A percentile compares a stretch with the other conserved stretches of the same genome.
phyloP scores from a whole-genome alignment of 2,888 invertebrate genomes.

The Drosophila anomelani region DNA sequence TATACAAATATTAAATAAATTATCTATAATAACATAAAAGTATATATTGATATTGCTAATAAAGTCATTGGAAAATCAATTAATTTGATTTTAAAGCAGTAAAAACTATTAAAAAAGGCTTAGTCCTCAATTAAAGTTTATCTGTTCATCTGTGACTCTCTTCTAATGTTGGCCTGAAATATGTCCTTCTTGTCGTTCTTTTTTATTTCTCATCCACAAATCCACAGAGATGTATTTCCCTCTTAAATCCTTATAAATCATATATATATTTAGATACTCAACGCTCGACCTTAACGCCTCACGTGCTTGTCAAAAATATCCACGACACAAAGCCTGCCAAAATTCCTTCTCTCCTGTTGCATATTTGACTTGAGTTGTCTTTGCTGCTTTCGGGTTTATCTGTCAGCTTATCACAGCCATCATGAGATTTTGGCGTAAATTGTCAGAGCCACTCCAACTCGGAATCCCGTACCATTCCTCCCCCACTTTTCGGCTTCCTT shows the following conservation, averaged over 20 bases:
- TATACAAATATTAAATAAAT: too few species aligned
- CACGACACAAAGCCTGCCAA: constrained; percentile 14
- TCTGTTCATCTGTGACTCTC: not conserved
- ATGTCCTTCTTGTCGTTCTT: too few species aligned
- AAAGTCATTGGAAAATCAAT: too few species aligned
- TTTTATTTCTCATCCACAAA: too few species aligned
- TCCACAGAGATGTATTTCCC: too few species aligned
- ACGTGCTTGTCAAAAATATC: constrained; percentile 28
- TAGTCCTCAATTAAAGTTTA: not conserved
- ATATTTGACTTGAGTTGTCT: constrained; percentile 52
- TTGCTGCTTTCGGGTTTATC: constrained; percentile 54
- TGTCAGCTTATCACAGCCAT: constrained; percentile 61
- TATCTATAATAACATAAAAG: too few species aligned
- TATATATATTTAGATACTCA: constrained; percentile 19
- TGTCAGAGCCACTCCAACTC: constrained; percentile 40
- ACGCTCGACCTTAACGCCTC: constrained; percentile 18
- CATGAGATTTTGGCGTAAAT: constrained; percentile 58
- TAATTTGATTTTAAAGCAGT: not conserved
- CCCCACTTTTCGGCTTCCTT: not conserved
- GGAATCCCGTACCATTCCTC: not conserved
- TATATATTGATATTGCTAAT: too few species aligned
- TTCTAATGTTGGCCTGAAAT: not conserved
- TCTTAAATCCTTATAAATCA: not conserved
- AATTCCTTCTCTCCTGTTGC: constrained; percentile 39
- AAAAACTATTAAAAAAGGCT: not conserved